Evolutionary conservation across 2,888 invertebrate genomes (phyloP).

Genomic region (Flexamia atlantica): DNA sequence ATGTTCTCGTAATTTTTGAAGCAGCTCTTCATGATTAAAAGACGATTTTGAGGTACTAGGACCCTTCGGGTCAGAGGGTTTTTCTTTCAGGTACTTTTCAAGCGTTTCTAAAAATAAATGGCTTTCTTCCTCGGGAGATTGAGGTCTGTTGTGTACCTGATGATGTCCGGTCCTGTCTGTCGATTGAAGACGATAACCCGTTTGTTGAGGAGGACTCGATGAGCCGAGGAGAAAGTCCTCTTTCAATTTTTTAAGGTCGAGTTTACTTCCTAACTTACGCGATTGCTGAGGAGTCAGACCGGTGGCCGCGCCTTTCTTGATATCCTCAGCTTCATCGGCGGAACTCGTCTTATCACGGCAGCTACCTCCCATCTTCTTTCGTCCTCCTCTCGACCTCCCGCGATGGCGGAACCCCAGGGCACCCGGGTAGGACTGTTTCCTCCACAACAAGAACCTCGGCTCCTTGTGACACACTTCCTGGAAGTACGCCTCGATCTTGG

Average conservation of each 20-base stretch:
- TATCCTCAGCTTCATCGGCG: constrained; percentile 81
- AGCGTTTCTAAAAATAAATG: constrained; percentile 81
- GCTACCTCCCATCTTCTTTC: constrained; percentile 80
- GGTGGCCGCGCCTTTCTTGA: constrained; percentile 75
- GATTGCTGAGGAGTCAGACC: constrained; percentile 78
- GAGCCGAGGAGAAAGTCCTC: constrained; percentile 79
- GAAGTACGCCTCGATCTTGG: constrained; percentile 90
- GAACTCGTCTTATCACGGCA: constrained; percentile 81
- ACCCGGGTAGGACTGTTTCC: constrained; percentile 90
- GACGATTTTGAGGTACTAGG: constrained; percentile 31
- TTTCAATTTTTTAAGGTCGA: constrained; percentile 83
- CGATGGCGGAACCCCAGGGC: constrained; percentile 79
- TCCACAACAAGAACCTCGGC: constrained; percentile 88
- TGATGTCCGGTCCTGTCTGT: too few relatives aligned
- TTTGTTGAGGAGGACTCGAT: constrained; percentile 73
- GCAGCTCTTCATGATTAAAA: constrained; percentile 81
- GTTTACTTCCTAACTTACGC: constrained; percentile 75
- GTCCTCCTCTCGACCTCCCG: constrained; percentile 77
- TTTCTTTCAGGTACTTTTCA: constrained; percentile 82
- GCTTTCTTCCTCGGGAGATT: constrained; percentile 76
- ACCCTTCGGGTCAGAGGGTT: constrained; percentile 69
- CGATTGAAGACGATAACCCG: too few relatives aligned
- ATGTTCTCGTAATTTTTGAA: constrained; percentile 81
- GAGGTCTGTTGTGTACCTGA: constrained; percentile 59
- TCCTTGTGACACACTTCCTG: constrained; percentile 89